These are phyloP conservation scores for Ectropis grisescens DNA, from an alignment of 1,140 invertebrate species.

Conservation along the genomic window DNA sequence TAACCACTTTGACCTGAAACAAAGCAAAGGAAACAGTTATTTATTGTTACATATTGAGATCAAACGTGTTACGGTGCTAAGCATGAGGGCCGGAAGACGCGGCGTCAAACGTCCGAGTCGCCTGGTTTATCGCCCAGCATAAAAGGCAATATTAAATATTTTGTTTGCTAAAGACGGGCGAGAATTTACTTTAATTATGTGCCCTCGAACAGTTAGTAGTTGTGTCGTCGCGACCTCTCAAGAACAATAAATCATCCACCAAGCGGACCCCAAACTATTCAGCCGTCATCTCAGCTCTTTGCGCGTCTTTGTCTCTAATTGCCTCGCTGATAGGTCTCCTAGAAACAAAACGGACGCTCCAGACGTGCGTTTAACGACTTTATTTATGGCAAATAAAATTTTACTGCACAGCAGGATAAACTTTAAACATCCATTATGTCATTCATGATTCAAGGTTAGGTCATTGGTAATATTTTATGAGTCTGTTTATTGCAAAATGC, in stretches of 20 bases:
- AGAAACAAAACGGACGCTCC: slow-evolving; percentile 11
- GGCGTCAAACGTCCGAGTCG: too few relatives aligned
- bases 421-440: slow-evolving; percentile 7
- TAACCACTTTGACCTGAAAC: slow-evolving; percentile 98
- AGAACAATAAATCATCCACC: slow-evolving; percentile 19
- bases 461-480: too few relatives aligned
- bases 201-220: too few relatives aligned
- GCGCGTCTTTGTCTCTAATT: slow-evolving; percentile 22
- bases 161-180: too few relatives aligned
- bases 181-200: too few relatives aligned
- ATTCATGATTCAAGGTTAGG: slow-evolving; percentile 21
- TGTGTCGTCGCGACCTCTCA: slow-evolving; percentile 1
- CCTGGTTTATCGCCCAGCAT: too few relatives aligned
- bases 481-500: too few relatives aligned
- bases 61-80: too few relatives aligned
- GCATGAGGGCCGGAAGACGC: too few relatives aligned
- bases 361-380: slow-evolving; percentile 21
- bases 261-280: slow-evolving; percentile 10
- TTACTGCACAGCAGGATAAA: slow-evolving; percentile 12
- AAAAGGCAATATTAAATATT: too few relatives aligned
- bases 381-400: slow-evolving; percentile 35
- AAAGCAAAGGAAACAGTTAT: slow-evolving; percentile 21
- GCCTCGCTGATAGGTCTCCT: slow-evolving; percentile 14
- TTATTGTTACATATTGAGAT: not conserved
- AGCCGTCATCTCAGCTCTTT: slow-evolving; percentile 14